A percentile compares a stretch with the other conserved stretches of the same genome.
Evolutionary conservation across 2,888 invertebrate species (phyloP).

Genomic region (Dendrolimus houi): DNA sequence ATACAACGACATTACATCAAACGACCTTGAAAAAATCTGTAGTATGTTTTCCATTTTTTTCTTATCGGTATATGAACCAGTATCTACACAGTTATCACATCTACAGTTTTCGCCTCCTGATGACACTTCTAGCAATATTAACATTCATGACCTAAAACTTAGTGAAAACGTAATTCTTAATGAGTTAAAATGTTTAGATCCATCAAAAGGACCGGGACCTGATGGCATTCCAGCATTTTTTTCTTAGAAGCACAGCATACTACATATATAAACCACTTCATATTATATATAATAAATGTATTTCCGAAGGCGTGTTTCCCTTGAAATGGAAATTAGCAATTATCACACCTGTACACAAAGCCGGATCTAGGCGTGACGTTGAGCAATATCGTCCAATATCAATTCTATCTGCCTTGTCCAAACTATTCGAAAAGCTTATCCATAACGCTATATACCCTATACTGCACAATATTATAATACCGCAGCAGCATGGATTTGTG

Average conservation of each 20-base stretch:
- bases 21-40: too few relatives aligned
- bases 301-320: constrained; percentile 1
- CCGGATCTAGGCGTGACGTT: background rate
- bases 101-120: too few relatives aligned
- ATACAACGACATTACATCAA: too few relatives aligned
- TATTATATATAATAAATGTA: constrained; percentile 1
- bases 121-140: too few relatives aligned
- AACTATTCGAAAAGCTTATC: constrained; percentile 12
- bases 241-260: background rate
- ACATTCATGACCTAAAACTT: too few relatives aligned
- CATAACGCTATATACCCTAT: constrained; percentile 8
- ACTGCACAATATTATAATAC: constrained; percentile 9
- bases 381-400: constrained; percentile 9
- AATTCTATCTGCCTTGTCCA: constrained; percentile 10
- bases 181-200: background rate
- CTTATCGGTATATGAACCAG: too few relatives aligned
- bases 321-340: background rate
- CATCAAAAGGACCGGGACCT: background rate
- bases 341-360: constrained; percentile 1
- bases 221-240: background rate
- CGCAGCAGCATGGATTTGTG: constrained; percentile 16
- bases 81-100: too few relatives aligned
- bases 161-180: background rate
- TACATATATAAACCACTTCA: too few relatives aligned
- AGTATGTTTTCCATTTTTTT: too few relatives aligned